Evolutionary conservation across 1,140 invertebrate species (phyloP).

Genomic region (Magallana ariakensis): DNA sequence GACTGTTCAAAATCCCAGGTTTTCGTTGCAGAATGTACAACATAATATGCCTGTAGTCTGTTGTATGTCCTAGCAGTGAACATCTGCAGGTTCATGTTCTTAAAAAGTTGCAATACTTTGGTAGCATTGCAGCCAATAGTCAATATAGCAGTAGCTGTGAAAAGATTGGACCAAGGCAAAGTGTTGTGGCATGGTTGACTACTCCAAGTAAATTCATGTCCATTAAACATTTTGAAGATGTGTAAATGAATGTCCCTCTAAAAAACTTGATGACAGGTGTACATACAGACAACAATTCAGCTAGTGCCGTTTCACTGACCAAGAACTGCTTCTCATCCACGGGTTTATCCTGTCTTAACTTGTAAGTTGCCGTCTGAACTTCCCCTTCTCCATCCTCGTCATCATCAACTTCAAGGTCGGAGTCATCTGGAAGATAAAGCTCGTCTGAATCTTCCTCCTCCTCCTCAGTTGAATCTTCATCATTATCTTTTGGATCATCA

Average conservation of each 20-base stretch:
- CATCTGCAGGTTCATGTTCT: constrained; percentile 47
- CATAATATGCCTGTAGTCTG: too few species aligned
- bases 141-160: constrained; percentile 40
- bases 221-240: constrained; percentile 25
- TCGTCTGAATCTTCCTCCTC: neutral
- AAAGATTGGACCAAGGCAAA: constrained; percentile 41
- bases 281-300: constrained; percentile 10
- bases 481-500: neutral
- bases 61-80: constrained; percentile 21
- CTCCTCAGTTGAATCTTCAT: neutral
- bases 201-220: constrained; percentile 34
- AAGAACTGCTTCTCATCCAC: constrained; percentile 36
- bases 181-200: constrained; percentile 35
- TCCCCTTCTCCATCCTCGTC: neutral
- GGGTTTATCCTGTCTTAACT: neutral
- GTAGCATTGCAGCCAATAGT: constrained; percentile 39
- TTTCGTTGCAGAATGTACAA: constrained; percentile 1
- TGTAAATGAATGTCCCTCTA: neutral
- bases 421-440: neutral
- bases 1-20: constrained; percentile 6
- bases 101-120: constrained; percentile 27
- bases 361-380: neutral
- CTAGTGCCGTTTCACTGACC: neutral
- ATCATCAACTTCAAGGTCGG: neutral
- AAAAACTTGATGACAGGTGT: neutral